A percentile compares a stretch with the other conserved stretches of the same genome.
Conservation (phyloP, 2,888 invertebrate species). For the Tromatobia lineatoria region DNA sequence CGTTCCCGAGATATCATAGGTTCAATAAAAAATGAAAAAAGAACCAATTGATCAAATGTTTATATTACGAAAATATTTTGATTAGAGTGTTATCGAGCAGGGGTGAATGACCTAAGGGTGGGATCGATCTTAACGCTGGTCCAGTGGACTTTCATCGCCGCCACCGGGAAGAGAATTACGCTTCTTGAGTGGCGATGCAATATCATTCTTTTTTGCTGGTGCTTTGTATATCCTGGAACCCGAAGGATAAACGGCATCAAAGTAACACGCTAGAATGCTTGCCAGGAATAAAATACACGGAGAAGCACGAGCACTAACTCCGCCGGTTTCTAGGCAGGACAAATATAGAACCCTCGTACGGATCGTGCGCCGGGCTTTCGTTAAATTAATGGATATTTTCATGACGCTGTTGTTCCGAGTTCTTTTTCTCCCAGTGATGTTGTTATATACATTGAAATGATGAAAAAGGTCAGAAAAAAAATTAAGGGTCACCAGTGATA, state of each 20-base stretch:
- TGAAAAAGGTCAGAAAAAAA: neutral
- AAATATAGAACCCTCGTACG: slow-evolving; percentile 20
- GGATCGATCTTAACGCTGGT: neutral
- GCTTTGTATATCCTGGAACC: neutral
- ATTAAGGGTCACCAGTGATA: neutral
- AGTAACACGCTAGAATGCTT: slow-evolving; percentile 1
- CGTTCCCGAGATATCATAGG: no score
- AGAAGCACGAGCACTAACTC: neutral
- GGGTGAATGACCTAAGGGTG: neutral
- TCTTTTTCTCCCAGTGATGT: neutral
- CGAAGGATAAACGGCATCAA: slow-evolving; percentile 12
- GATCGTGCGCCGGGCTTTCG: slow-evolving; percentile 1
- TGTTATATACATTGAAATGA: neutral
- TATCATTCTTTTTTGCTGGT: neutral
- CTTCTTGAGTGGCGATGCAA: neutral
- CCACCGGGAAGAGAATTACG: slow-evolving; percentile 6
- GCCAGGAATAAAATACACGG: slow-evolving; percentile 24
- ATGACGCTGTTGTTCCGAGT: neutral
- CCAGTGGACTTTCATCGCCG: neutral
- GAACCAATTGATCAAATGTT: slow-evolving; percentile 3
- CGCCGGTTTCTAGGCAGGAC: neutral
- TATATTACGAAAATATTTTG: neutral
- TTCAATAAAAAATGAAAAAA: no score
- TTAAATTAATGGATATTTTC: slow-evolving; percentile 35
- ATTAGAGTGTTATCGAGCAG: neutral